phyloP scores from a whole-genome alignment of 2,113 vertebrate genomes.

The Cardinalis cardinalis region DNA sequence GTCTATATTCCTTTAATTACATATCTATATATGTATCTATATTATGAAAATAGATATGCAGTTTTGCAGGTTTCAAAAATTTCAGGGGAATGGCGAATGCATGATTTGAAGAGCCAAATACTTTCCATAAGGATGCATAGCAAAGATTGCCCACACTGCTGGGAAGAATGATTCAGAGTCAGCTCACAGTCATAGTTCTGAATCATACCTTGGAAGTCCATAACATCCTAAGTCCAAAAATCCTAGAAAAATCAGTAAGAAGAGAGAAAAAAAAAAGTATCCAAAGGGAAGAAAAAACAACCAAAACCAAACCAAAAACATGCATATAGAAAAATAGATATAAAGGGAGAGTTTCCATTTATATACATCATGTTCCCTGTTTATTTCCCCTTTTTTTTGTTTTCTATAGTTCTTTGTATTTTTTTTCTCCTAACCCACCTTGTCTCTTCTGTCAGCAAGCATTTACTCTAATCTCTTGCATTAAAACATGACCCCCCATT shows the following conservation, averaged over 20 bases:
- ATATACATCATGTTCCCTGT: background rate
- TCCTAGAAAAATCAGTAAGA: background rate
- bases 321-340: background rate
- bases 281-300: accelerated
- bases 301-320: accelerated
- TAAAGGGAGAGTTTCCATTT: background rate
- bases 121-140: background rate
- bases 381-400: background rate
- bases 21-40: too few species aligned
- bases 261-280: background rate
- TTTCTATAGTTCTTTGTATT: background rate
- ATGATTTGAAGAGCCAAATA: background rate
- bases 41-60: background rate
- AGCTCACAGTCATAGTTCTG: background rate
- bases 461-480: background rate
- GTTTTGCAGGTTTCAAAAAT: background rate
- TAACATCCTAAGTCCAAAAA: background rate
- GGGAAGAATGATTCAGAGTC: background rate
- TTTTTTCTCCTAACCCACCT: background rate
- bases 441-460: background rate
- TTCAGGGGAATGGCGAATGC: background rate
- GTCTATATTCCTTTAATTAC: background rate
- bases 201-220: background rate
- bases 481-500: background rate
- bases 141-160: background rate